Evolutionary conservation across 1,140 invertebrate genomes (phyloP).

Genomic region (Oscheius sp.): DNA sequence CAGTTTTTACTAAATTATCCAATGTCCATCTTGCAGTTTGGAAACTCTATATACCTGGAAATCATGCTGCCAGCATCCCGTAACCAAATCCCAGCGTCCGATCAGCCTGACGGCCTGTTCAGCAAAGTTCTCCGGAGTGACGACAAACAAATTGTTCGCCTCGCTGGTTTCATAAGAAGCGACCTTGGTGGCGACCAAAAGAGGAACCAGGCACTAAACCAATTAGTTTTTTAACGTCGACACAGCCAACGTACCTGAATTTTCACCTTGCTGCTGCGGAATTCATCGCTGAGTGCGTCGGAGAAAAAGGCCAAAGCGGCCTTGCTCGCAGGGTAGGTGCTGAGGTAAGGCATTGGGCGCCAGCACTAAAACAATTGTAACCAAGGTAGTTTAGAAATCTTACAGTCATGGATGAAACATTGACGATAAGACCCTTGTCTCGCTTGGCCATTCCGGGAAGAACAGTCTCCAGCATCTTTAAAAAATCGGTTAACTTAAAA

Average conservation of each 20-base stretch:
- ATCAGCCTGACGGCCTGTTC: conserved; percentile 54
- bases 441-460: conserved; percentile 83
- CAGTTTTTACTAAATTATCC: too few species aligned
- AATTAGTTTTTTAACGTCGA: not conserved
- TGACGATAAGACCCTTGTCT: conserved; percentile 82
- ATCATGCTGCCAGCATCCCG: conserved; percentile 57
- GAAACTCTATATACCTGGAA: conserved; percentile 46
- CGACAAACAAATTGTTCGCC: conserved; percentile 55
- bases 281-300: conserved; percentile 55
- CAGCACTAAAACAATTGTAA: conserved; percentile 52
- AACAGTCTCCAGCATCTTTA: conserved; percentile 76
- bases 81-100: conserved; percentile 49
- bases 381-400: too few species aligned
- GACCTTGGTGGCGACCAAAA: conserved; percentile 58
- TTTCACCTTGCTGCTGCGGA: conserved; percentile 55
- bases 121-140: conserved; percentile 52
- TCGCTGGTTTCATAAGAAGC: conserved; percentile 56
- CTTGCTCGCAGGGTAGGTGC: conserved; percentile 58
- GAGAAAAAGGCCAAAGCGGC: conserved; percentile 59
- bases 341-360: conserved; percentile 58
- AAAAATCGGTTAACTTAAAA: not conserved
- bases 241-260: conserved; percentile 43
- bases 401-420: conserved; percentile 81
- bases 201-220: conserved; percentile 54
- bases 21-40: too few species aligned